A percentile compares a stretch with the other conserved stretches of the same genome.
Evolutionary conservation across 2,888 invertebrate genomes (phyloP).

Genomic region (Limnephilus marmoratus): DNA sequence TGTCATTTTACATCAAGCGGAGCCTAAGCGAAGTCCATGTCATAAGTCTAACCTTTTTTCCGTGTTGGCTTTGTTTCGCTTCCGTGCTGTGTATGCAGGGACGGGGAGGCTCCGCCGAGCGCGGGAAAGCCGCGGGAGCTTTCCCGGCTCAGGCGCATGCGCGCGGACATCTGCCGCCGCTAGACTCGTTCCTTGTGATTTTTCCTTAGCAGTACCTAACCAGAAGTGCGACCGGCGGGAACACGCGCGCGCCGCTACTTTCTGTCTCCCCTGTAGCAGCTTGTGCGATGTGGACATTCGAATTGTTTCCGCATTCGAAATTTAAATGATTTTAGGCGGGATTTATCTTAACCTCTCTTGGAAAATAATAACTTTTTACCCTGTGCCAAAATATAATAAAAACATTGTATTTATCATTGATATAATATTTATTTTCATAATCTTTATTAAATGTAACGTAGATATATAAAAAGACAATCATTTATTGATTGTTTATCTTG

Average conservation of each 20-base stretch:
- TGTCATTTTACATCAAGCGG: background rate
- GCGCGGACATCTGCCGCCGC: conserved; percentile 5
- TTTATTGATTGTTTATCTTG: background rate
- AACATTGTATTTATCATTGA: background rate
- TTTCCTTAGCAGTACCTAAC: background rate
- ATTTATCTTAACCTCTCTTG: background rate
- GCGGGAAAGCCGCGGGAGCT: conserved; percentile 47
- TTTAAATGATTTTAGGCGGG: conserved; percentile 9
- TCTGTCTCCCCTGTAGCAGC: background rate
- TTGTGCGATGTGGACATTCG: conserved; percentile 14
- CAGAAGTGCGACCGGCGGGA: conserved; percentile 18
- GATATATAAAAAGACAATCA: background rate
- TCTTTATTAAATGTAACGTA: background rate
- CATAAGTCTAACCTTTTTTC: background rate
- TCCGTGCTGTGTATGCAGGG: background rate
- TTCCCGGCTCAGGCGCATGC: conserved; percentile 15
- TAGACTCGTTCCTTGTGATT: background rate
- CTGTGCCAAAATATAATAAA: background rate
- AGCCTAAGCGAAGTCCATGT: background rate
- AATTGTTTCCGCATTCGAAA: conserved; percentile 31
- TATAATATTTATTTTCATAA: background rate
- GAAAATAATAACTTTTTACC: background rate
- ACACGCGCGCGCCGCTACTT: conserved; percentile 23
- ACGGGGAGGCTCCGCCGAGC: background rate
- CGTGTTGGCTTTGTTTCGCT: background rate